Evolutionary conservation across 2,113 vertebrate genomes (phyloP).

Genomic region (Python bivittatus): DNA sequence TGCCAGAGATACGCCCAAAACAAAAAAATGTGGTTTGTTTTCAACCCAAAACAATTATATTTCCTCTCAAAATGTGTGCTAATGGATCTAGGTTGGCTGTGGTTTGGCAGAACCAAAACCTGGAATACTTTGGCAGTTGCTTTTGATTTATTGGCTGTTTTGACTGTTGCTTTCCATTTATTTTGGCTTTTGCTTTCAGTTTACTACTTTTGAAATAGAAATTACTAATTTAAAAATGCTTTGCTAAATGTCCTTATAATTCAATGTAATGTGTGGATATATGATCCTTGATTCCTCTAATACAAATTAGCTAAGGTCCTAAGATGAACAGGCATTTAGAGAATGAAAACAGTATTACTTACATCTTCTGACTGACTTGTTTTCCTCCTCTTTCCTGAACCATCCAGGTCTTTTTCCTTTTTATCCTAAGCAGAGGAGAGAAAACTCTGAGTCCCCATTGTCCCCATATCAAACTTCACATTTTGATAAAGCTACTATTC

Average conservation of each 20-base stretch:
- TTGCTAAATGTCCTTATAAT: not conserved
- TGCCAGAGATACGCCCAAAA: not conserved
- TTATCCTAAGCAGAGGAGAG: slow-evolving; percentile 81
- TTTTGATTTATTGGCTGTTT: not conserved
- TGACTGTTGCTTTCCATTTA: not conserved
- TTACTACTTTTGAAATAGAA: not conserved
- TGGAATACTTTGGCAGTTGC: not conserved
- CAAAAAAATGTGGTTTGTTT: not conserved
- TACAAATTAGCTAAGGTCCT: not conserved
- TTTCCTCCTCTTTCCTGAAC: slow-evolving; percentile 91
- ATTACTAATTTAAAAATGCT: not conserved
- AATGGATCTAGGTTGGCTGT: not conserved
- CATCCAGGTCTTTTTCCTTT: slow-evolving; percentile 92
- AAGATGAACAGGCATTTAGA: not conserved
- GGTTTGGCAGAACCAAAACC: not conserved
- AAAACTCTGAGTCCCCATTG: not conserved
- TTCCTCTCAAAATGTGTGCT: not conserved
- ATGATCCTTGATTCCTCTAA: not conserved
- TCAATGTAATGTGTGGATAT: not conserved
- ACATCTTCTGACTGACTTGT: slow-evolving; percentile 96
- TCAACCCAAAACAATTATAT: not conserved
- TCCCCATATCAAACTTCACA: not conserved
- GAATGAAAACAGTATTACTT: slow-evolving; percentile 63
- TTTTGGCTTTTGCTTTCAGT: not conserved
- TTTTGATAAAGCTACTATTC: not conserved